Evolutionary conservation across 2,888 invertebrate genomes (phyloP).

Genomic region (Panopea generosa): DNA sequence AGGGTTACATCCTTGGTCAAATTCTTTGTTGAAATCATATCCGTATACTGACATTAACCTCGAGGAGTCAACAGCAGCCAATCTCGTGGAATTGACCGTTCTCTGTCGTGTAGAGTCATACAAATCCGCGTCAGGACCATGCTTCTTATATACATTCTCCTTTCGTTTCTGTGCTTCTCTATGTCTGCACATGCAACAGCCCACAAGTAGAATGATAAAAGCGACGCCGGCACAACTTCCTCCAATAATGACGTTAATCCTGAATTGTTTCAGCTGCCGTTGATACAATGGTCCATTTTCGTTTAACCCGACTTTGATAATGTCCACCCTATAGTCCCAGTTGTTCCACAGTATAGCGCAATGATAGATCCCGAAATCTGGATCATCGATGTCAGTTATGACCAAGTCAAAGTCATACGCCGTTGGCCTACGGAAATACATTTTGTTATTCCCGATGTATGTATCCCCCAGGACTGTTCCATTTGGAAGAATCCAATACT

Average conservation of each 20-base stretch:
- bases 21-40: too few relatives aligned
- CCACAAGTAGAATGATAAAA: conserved; percentile 34
- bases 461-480: conserved; percentile 40
- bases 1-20: too few relatives aligned
- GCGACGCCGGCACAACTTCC: conserved; percentile 33
- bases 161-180: background rate
- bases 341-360: conserved; percentile 65
- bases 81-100: too few relatives aligned
- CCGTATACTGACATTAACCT: too few relatives aligned
- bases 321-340: conserved; percentile 37
- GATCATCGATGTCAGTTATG: conserved; percentile 54
- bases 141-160: background rate
- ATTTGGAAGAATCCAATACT: conserved; percentile 57
- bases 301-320: conserved; percentile 49
- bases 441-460: conserved; percentile 6
- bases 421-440: conserved; percentile 27
- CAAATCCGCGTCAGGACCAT: background rate
- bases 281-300: conserved; percentile 56
- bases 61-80: too few relatives aligned
- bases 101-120: background rate
- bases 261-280: conserved; percentile 25
- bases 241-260: conserved; percentile 40
- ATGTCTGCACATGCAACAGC: conserved; percentile 31
- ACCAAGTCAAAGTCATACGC: conserved; percentile 41
- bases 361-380: conserved; percentile 68